Evolutionary conservation across 2,888 invertebrate species (phyloP).

Genomic region (Clistopyga incitator): DNA sequence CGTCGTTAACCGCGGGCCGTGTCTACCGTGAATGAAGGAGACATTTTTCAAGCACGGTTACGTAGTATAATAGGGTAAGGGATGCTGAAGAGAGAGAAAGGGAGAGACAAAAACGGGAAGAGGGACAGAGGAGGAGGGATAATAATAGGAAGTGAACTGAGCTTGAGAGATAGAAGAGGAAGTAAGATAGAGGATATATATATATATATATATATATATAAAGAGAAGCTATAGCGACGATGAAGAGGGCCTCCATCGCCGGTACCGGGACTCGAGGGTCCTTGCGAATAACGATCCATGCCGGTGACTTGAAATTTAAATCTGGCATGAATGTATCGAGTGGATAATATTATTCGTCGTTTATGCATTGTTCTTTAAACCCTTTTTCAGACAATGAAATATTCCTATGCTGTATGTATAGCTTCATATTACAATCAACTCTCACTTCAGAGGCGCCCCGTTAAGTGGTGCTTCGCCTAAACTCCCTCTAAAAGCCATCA

Average conservation of each 20-base stretch:
- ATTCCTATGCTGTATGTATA: neutral
- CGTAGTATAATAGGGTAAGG: slow-evolving; percentile 68
- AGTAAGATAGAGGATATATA: slow-evolving; percentile 33
- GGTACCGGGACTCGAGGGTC: slow-evolving; percentile 50
- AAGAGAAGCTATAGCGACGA: slow-evolving; percentile 27
- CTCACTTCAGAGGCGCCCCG: neutral
- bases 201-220: neutral
- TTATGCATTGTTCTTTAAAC: slow-evolving; percentile 53
- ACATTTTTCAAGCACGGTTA: slow-evolving; percentile 73
- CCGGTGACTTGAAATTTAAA: slow-evolving; percentile 72
- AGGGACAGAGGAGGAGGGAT: slow-evolving; percentile 25
- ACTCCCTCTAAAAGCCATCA: neutral
- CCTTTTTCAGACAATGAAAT: slow-evolving; percentile 38
- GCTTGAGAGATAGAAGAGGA: slow-evolving; percentile 37
- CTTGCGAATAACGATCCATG: slow-evolving; percentile 69
- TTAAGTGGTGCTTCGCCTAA: slow-evolving; percentile 6
- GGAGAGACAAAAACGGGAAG: slow-evolving; percentile 49
- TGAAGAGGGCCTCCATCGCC: slow-evolving; percentile 44
- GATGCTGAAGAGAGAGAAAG: slow-evolving; percentile 34
- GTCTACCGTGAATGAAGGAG: slow-evolving; percentile 35
- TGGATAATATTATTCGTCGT: slow-evolving; percentile 61
- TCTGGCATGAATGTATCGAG: slow-evolving; percentile 63
- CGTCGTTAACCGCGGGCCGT: slow-evolving; percentile 68
- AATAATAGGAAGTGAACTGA: slow-evolving; percentile 41
- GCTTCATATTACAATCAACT: neutral